Conservation (phyloP, 53 echinoderm and acorn worm species). For the Echinometra lucunter region DNA sequence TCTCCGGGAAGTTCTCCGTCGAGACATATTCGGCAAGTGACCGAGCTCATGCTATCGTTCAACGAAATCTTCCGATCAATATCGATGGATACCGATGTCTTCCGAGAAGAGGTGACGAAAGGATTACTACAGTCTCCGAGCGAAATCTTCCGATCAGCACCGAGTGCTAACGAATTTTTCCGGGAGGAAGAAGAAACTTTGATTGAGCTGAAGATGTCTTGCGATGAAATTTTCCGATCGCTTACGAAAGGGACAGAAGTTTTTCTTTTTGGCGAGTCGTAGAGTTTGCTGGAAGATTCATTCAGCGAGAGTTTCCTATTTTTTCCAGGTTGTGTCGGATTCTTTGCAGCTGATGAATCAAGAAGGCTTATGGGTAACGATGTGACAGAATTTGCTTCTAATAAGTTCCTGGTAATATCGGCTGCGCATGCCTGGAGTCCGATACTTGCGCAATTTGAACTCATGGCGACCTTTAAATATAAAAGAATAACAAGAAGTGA, state of each 20-base stretch:
- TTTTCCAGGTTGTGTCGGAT: background rate
- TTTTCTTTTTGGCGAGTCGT: constrained; percentile 21
- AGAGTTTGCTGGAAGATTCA: constrained; percentile 19
- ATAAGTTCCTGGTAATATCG: background rate
- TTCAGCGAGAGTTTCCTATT: constrained; percentile 45
- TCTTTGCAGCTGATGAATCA: background rate
- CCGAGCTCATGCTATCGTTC: constrained; percentile 41
- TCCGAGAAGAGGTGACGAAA: background rate
- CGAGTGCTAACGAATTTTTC: constrained; percentile 48
- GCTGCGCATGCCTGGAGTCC: constrained; percentile 35
- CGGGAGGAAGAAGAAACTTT: constrained; percentile 32
- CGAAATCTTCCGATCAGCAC: constrained; percentile 43
- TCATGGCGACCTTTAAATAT: background rate
- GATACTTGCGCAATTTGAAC: constrained; percentile 22
- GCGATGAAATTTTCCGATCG: constrained; percentile 25
- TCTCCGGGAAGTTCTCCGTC: constrained; percentile 52
- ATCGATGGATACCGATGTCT: background rate
- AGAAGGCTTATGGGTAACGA: background rate
- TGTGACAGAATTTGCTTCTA: constrained; percentile 2
- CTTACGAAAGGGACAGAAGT: constrained; percentile 12
- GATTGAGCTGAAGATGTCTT: background rate
- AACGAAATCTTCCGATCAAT: constrained; percentile 34
- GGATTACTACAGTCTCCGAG: constrained; percentile 7
- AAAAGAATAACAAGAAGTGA: too few relatives aligned
- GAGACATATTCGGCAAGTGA: constrained; percentile 57